A percentile compares a stretch with the other conserved stretches of the same genome.
Evolutionary conservation across 2,113 vertebrate species (phyloP).

Genomic region (Mixornis gularis): DNA sequence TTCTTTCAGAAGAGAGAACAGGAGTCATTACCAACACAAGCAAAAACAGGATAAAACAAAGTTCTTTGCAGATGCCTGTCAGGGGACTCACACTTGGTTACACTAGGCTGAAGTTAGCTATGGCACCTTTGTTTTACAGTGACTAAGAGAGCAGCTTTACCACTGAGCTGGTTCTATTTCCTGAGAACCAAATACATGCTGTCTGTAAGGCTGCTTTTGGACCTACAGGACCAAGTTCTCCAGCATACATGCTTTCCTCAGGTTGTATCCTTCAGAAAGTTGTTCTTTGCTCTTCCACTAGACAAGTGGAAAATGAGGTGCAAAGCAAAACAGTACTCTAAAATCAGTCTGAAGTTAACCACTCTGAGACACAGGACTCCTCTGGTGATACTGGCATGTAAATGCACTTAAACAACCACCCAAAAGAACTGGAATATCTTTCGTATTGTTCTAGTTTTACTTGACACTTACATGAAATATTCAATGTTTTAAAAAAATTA

Average conservation of each 20-base stretch:
- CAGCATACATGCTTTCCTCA: neutral
- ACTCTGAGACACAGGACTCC: neutral
- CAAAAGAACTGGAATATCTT: neutral
- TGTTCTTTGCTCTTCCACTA: neutral
- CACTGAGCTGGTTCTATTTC: neutral
- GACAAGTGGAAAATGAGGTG: neutral
- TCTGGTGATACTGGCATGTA: neutral
- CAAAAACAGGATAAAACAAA: slow-evolving; percentile 10
- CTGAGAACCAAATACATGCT: neutral
- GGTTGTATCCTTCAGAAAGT: neutral
- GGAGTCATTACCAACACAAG: slow-evolving; percentile 66
- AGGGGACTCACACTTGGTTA: neutral
- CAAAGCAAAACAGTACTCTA: neutral
- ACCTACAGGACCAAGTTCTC: neutral
- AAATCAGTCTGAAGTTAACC: neutral
- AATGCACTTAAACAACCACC: neutral
- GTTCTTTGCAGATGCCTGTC: slow-evolving; percentile 45
- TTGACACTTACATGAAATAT: neutral
- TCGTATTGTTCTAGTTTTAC: neutral
- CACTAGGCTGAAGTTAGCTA: neutral
- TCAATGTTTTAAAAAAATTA: neutral
- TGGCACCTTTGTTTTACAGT: neutral
- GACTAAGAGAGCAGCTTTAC: neutral
- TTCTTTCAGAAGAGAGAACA: slow-evolving; percentile 66
- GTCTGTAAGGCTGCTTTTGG: neutral